These are phyloP conservation scores for Oenanthe oenanthe DNA, from an alignment of 2,113 vertebrate genomes.

Conservation along the genomic window DNA sequence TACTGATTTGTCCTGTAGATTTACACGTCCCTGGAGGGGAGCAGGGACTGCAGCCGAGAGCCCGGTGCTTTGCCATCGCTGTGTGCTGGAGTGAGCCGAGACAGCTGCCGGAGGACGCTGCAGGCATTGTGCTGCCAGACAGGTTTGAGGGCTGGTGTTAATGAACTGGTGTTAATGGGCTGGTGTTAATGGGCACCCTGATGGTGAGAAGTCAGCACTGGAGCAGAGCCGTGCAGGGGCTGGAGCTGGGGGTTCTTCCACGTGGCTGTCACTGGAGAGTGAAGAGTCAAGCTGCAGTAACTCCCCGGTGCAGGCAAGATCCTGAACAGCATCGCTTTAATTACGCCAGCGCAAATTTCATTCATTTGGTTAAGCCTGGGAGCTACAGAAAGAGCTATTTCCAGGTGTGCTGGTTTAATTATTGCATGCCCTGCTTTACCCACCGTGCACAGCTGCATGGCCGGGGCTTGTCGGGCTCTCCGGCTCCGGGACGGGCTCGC, in stretches of 20 bases:
- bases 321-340: neutral
- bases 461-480: neutral
- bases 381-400: conserved; percentile 47
- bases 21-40: neutral
- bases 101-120: neutral
- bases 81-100: neutral
- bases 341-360: conserved; percentile 5
- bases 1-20: neutral
- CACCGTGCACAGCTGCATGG: fast-evolving
- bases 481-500: fast-evolving
- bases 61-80: neutral
- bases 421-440: neutral
- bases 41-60: fast-evolving
- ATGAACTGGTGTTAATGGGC: neutral
- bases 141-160: neutral
- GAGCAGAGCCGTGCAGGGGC: neutral
- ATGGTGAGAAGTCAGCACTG: neutral
- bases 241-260: neutral
- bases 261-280: neutral
- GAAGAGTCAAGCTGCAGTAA: neutral
- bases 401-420: conserved; percentile 9
- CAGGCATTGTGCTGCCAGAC: neutral
- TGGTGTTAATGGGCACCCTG: neutral
- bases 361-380: conserved; percentile 50
- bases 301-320: neutral